Conservation (phyloP, 2,888 invertebrate species). For the Cryptocheilus praepositus region DNA sequence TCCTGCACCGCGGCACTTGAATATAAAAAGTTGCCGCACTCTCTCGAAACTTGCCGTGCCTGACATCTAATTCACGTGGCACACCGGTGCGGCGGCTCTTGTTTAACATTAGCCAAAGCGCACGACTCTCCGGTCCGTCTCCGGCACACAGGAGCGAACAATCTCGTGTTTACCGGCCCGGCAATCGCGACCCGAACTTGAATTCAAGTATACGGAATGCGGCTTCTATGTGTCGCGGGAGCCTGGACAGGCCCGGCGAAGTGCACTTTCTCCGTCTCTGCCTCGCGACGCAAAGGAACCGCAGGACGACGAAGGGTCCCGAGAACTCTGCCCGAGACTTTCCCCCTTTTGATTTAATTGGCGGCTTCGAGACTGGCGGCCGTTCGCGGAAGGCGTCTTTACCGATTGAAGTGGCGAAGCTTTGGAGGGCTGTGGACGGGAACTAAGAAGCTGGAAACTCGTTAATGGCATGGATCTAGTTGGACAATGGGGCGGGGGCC, state of each 20-base stretch:
- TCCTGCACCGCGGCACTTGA: too few relatives aligned
- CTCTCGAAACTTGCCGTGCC: too few relatives aligned
- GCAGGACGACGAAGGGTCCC: constrained; percentile 22
- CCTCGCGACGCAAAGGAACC: constrained; percentile 30
- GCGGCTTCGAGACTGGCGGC: constrained; percentile 38
- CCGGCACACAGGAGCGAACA: too few relatives aligned
- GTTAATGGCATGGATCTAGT: constrained; percentile 51
- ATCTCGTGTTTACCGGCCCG: constrained; percentile 1
- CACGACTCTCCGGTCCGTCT: too few relatives aligned
- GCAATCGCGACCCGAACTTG: constrained; percentile 30
- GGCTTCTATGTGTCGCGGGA: constrained; percentile 2
- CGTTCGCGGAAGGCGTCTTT: constrained; percentile 24
- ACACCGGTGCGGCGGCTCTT: too few relatives aligned
- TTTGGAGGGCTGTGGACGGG: constrained; percentile 32
- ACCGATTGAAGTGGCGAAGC: constrained; percentile 35
- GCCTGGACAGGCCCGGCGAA: constrained; percentile 21
- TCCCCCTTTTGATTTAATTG: constrained; percentile 54
- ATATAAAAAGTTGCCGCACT: too few relatives aligned
- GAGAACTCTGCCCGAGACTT: constrained; percentile 4
- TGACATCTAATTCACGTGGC: too few relatives aligned
- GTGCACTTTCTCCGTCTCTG: constrained; percentile 34
- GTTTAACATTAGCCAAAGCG: neutral
- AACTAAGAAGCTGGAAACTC: constrained; percentile 56
- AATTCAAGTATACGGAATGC: constrained; percentile 24
- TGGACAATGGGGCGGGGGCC: constrained; percentile 29